Percentiles rank a stretch among this genome's conserved stretches.
These are phyloP conservation scores for Eustalomyia histrio DNA, from an alignment of 2,888 invertebrate species.

Conservation along the genomic window DNA sequence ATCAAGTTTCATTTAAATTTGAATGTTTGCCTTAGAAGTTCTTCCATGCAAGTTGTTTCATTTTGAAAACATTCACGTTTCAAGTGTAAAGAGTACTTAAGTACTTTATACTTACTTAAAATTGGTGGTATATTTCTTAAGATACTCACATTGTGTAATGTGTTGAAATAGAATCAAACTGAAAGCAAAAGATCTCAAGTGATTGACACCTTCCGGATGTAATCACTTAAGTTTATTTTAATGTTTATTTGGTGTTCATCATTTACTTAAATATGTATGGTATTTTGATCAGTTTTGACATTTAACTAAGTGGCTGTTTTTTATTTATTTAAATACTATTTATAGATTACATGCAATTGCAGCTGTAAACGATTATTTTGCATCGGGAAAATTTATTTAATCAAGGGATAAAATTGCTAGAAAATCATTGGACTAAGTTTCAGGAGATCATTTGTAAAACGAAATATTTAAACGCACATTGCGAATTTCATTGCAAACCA, in stretches of 20 bases:
- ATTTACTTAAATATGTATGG: conserved; percentile 4
- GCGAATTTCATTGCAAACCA: no score
- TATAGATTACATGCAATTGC: no score
- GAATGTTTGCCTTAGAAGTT: no score
- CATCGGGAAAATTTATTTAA: no score
- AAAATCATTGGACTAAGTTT: no score
- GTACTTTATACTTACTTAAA: conserved; percentile 9
- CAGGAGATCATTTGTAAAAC: no score
- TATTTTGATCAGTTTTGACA: conserved; percentile 33
- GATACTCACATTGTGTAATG: background rate
- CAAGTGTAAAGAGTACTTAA: conserved; percentile 44
- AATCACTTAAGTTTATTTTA: conserved; percentile 69
- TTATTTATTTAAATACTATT: no score
- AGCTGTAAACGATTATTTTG: no score
- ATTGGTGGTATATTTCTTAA: background rate
- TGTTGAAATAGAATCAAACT: background rate
- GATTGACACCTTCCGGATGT: conserved; percentile 72
- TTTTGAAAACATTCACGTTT: conserved; percentile 17
- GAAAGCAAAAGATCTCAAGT: conserved; percentile 41
- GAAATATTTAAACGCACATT: no score
- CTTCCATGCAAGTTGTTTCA: background rate
- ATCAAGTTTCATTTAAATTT: no score
- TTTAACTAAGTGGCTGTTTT: background rate
- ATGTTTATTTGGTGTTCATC: conserved; percentile 45
- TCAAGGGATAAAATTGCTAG: no score